A percentile compares a stretch with the other conserved stretches of the same genome.
Evolutionary conservation across 2,797 vertebrate genomes (phyloP).

Genomic region (Gobio occitaniae): DNA sequence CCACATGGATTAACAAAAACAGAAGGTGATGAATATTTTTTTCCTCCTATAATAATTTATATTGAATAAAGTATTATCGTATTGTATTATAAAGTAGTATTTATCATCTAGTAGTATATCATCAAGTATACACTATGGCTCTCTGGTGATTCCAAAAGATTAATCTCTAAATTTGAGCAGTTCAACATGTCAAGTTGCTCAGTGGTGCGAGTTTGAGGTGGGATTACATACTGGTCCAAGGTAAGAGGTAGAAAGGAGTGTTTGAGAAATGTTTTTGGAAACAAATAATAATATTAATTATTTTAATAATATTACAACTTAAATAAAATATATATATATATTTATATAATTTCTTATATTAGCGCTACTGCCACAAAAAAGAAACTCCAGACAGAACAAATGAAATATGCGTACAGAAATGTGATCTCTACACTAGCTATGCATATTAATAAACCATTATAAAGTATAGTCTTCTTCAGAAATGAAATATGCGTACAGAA

Average conservation of each 20-base stretch:
- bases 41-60: background rate
- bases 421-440: background rate
- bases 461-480: background rate
- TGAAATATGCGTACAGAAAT: background rate
- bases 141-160: background rate
- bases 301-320: background rate
- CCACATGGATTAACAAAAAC: background rate
- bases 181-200: background rate
- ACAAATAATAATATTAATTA: background rate
- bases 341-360: background rate
- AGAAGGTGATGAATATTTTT: background rate
- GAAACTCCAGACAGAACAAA: background rate
- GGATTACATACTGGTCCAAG: background rate
- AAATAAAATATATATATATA: too few relatives aligned
- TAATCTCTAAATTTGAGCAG: background rate
- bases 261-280: conserved; percentile 7
- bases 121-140: background rate
- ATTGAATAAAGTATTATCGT: background rate
- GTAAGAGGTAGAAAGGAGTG: background rate
- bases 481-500: too few relatives aligned
- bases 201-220: background rate
- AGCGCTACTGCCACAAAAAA: background rate
- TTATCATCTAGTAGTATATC: background rate
- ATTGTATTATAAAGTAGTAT: background rate
- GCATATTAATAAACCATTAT: background rate